Conservation (phyloP, 2,797 vertebrate genomes). For the Anabas testudineus region DNA sequence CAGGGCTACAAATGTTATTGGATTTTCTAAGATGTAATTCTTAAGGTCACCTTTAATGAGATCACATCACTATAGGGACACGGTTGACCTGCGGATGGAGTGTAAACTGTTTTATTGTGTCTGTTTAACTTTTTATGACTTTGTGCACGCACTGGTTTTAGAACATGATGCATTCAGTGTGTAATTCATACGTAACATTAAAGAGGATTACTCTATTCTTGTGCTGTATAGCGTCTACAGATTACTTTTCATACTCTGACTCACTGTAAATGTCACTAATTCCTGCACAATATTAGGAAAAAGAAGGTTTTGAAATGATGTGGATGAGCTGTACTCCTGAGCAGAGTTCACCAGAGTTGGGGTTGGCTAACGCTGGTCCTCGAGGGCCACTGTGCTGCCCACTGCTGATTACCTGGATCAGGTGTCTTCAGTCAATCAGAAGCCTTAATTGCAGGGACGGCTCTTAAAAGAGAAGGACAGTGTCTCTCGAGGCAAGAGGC, state of each 20-base stretch:
- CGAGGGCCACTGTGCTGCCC: accelerated
- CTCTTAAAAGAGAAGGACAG: too few species aligned
- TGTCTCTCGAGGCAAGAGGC: too few species aligned
- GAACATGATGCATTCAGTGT: not conserved
- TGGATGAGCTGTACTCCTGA: not conserved
- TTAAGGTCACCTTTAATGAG: constrained; percentile 22
- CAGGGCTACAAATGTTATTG: constrained; percentile 2
- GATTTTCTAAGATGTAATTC: not conserved
- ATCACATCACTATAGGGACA: not conserved
- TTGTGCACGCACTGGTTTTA: not conserved
- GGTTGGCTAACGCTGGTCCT: too few species aligned
- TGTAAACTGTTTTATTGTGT: not conserved
- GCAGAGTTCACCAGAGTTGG: too few species aligned
- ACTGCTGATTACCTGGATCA: too few species aligned
- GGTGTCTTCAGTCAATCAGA: too few species aligned
- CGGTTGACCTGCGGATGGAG: not conserved
- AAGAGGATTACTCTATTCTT: not conserved
- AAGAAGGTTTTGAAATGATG: not conserved
- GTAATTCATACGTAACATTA: not conserved
- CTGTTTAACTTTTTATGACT: not conserved
- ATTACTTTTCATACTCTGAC: not conserved
- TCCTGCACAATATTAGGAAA: not conserved
- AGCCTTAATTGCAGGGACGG: too few species aligned
- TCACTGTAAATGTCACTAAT: not conserved
- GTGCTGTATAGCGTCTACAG: too few species aligned